Evolutionary conservation across 2,113 vertebrate species (phyloP).

Genomic region (Oreocharis arfaki): DNA sequence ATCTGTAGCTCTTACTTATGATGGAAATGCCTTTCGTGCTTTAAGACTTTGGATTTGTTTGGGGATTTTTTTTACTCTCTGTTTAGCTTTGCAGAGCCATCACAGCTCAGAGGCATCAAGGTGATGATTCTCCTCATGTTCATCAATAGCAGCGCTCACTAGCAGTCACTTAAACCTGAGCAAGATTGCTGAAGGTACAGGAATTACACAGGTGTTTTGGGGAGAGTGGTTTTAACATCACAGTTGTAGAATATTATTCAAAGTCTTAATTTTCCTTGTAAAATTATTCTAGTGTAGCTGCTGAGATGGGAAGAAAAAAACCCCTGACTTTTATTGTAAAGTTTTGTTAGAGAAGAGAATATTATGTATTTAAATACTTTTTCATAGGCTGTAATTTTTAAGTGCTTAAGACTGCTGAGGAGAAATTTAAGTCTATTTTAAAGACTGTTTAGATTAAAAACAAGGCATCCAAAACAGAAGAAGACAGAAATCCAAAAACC

Average conservation of each 20-base stretch:
- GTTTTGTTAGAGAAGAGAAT: not conserved
- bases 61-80: constrained; percentile 9
- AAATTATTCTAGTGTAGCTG: not conserved
- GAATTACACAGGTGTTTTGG: not conserved
- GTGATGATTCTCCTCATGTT: constrained; percentile 6
- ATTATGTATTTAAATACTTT: not conserved
- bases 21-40: not conserved
- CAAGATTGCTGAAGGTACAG: constrained; percentile 19
- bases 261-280: not conserved
- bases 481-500: not conserved
- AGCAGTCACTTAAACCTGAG: constrained; percentile 27
- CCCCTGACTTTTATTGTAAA: not conserved
- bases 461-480: not conserved
- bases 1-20: not conserved
- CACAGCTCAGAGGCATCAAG: not conserved
- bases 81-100: constrained; percentile 32
- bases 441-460: not conserved
- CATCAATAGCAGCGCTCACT: not conserved
- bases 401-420: not conserved
- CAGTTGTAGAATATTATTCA: not conserved
- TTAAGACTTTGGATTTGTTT: not conserved
- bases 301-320: not conserved
- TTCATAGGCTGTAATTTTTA: not conserved
- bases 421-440: not conserved
- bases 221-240: not conserved